Evolutionary conservation across 2,797 vertebrate species (phyloP), one percentile per base, ranked within the genome.

Genomic region (Zonotrichia albicollis): DNA sequence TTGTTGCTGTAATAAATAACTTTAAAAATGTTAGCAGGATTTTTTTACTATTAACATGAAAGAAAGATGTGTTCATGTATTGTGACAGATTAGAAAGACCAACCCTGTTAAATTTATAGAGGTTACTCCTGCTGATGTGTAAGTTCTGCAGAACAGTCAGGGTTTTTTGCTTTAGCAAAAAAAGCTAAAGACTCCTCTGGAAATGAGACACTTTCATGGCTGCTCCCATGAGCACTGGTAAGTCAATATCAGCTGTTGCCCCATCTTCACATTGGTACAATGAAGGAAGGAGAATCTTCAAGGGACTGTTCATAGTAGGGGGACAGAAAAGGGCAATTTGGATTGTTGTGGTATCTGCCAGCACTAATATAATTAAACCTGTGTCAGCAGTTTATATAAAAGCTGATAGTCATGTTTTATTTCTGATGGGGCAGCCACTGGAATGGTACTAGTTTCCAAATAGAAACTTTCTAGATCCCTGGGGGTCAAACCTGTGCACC

Each of bases 1-100:
- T 65, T 46, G 51, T 62, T 93, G 43, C 72, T 67, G 23, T 91
- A 91, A 87, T 77, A 94, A 92, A 94, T 74, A 80, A 76, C 90
- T 77, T 85, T 16, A 10, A 76, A 94, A 80, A 75, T 4, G n/a
- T 38, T 76, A 71, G 70, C n/a, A 79, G 64, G 81, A 67, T 53
- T 32, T 62, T 96, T 88, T 90, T 74, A 58, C 92, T 81, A 68
- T 82, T 94, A 81, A 78, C 19, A 34, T 80, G 79, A 77, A 86
- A 87, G 84, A 55, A 75, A 91, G 77, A 91, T 38, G 10, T 87
- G 58, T 57, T 90, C 22, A 0, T 67, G 38, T 76, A 61, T 80
- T 83, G 36, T 83, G 46, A 65, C 51, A 95, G 61, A 74, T 91
- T 75, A 90, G 45, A 87, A 95, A 89, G 71, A 62, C 29, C 36